Percentiles rank a stretch among this genome's conserved stretches.
These are phyloP conservation scores for Agriotes lineatus DNA, from an alignment of 2,888 invertebrate genomes.

Conservation along the genomic window DNA sequence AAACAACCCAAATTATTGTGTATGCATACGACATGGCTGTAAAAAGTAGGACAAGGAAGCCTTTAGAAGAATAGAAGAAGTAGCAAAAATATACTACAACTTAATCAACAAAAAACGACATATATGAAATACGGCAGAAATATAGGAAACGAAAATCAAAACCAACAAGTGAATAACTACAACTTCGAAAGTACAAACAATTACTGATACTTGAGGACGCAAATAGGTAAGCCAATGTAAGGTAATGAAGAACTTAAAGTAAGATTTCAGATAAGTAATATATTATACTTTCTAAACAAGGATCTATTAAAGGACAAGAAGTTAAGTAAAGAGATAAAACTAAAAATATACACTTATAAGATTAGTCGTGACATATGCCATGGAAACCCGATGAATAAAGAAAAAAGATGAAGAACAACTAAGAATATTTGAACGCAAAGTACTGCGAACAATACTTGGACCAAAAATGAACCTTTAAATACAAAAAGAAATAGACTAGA, in stretches of 20 bases:
- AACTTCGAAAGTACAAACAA: too few species aligned
- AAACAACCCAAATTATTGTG: background rate
- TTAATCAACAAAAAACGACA: background rate
- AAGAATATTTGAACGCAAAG: background rate
- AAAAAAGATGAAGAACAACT: background rate
- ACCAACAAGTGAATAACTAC: background rate
- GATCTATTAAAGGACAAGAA: background rate
- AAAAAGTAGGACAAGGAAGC: background rate
- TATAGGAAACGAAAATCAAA: background rate
- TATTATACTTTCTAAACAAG: background rate
- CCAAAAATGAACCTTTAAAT: background rate
- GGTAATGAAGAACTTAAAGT: too few species aligned
- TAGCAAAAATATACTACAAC: background rate
- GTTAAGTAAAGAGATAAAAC: background rate
- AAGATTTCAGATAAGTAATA: background rate
- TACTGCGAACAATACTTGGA: background rate
- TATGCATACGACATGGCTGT: background rate
- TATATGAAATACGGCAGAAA: background rate
- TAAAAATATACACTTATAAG: background rate
- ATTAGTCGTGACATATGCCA: background rate
- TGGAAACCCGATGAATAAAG: background rate
- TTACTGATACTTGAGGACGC: too few species aligned
- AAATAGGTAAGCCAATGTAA: too few species aligned
- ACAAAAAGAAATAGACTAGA: background rate
- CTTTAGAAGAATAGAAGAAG: background rate